These are phyloP conservation scores for Solea senegalensis DNA, from an alignment of 2,113 vertebrate genomes.

Conservation along the genomic window DNA sequence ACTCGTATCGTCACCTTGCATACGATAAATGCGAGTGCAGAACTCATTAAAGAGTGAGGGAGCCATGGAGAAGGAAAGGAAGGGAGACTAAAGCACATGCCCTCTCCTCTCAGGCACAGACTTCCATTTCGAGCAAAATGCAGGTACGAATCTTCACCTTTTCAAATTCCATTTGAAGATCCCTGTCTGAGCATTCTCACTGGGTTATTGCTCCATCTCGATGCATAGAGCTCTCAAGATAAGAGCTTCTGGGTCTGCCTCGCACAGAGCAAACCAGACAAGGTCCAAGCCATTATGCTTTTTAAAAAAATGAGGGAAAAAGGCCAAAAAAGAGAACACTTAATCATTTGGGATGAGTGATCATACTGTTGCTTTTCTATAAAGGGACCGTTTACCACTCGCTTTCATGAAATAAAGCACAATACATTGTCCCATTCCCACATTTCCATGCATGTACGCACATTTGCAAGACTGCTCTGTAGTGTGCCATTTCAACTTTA, in stretches of 20 bases:
- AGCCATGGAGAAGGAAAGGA: conserved; percentile 5
- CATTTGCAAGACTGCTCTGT: not conserved
- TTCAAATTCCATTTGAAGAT: conserved; percentile 67
- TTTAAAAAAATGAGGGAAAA: not conserved
- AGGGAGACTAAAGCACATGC: conserved; percentile 10
- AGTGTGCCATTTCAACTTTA: not conserved
- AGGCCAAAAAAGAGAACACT: not conserved
- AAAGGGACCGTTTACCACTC: no score
- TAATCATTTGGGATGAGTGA: not conserved
- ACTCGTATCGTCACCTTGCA: not conserved
- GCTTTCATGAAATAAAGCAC: no score
- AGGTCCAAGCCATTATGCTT: conserved; percentile 7
- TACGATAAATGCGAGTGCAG: conserved; percentile 2
- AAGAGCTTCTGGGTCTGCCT: conserved; percentile 15
- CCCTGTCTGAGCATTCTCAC: conserved; percentile 23
- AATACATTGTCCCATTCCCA: not conserved
- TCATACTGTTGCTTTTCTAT: no score
- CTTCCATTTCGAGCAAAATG: conserved; percentile 60
- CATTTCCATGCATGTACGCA: not conserved
- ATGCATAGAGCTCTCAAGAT: conserved; percentile 24
- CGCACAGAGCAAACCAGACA: not conserved
- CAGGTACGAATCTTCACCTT: conserved; percentile 37
- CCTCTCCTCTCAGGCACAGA: conserved; percentile 34
- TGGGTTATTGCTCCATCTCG: conserved; percentile 39
- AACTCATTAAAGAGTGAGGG: conserved; percentile 9